Evolutionary conservation across 2,113 vertebrate species (phyloP), one percentile per base, ranked within the genome.

Genomic region (Malurus elegans): DNA sequence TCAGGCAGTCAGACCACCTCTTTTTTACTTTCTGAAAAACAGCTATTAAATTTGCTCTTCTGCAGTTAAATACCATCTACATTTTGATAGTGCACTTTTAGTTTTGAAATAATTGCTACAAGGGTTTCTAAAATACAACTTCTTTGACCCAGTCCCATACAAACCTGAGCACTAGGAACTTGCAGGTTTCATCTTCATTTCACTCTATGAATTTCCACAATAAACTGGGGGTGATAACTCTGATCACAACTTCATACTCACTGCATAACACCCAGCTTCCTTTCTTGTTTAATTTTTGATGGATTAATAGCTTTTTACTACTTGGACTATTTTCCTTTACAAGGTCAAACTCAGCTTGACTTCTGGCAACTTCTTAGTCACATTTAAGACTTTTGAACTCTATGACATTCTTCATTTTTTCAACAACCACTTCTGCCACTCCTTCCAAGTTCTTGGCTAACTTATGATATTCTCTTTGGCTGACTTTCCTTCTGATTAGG

Each of bases 261-360:
- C 40, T 60, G 47, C 3, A 1, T 7, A 76, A 84, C 3, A 1
- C 14, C 24, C 53, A 73, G 2, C 31, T 58, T 66, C 36, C 51
- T 44, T 80, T 75, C 56, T 66, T 74, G 10, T 13, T 72, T 19
- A 9, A 81, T 69, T 91, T 91, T 87, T 79, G 65, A 60, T 31
- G 29, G 48, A 72, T 91, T 20, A 91, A 90, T 20, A 79, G 48
- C 40, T 87, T 94, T 90, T 75, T 40, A 87, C 18, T 75, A 23
- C 24, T 65, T 67, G 19, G 61, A 75, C 36, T 91, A 45, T 72
- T 91, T 94, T 82, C 61, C 66, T 91, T 79, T 79, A 51, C 31
- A 85, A 90, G 70, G 78, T 94, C 87, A 93, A 93, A 88, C 70
- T 87, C 81, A 75, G 93, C 61, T 91, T 90, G 90, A 91, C 61